A percentile compares a stretch with the other conserved stretches of the same genome.
Evolutionary conservation across 2,888 invertebrate species (phyloP).

Genomic region (Xylota segnis): DNA sequence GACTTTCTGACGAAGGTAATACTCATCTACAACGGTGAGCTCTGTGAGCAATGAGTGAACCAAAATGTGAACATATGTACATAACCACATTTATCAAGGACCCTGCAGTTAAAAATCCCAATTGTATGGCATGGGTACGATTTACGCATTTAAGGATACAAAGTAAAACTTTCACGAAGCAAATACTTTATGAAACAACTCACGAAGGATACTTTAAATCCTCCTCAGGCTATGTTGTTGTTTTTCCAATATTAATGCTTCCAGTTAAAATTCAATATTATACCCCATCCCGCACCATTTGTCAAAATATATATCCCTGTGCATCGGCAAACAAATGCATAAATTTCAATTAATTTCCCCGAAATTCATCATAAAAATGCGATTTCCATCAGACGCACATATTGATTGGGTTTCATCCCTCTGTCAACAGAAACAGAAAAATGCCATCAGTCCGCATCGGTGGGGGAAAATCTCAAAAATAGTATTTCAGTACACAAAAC

Average conservation of each 20-base stretch:
- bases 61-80: too few species aligned
- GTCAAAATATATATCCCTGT: conserved; percentile 19
- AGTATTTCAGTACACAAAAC: conserved; percentile 25
- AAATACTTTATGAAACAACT: background rate
- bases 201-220: background rate
- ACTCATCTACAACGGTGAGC: too few species aligned
- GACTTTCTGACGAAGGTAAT: too few species aligned
- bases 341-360: conserved; percentile 61
- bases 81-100: too few species aligned
- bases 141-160: too few species aligned
- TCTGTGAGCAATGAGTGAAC: too few species aligned
- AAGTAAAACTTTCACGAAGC: too few species aligned
- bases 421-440: background rate
- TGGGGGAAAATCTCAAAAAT: conserved; percentile 15
- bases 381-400: conserved; percentile 4
- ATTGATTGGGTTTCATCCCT: conserved; percentile 22
- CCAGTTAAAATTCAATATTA: conserved; percentile 11
- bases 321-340: conserved; percentile 38
- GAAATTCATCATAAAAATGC: conserved; percentile 50
- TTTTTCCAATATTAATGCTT: background rate
- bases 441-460: background rate
- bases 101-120: too few species aligned
- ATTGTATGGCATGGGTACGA: too few species aligned
- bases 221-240: background rate
- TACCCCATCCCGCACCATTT: background rate